Evolutionary conservation across 2,888 invertebrate genomes (phyloP).

Genomic region (Pterostichus madidus): DNA sequence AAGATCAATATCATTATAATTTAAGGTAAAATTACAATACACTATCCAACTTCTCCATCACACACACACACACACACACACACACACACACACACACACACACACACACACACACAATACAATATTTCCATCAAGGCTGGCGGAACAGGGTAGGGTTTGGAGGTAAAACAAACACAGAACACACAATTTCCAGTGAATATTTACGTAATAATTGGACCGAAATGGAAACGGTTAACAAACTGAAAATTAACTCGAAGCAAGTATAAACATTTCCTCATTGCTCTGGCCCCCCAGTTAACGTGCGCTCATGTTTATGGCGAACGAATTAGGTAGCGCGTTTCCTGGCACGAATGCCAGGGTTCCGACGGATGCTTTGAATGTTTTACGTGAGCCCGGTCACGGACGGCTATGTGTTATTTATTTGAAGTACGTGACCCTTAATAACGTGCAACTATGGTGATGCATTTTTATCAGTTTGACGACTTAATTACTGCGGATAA

Average conservation of each 20-base stretch:
- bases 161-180: conserved; percentile 9
- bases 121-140: conserved; percentile 3
- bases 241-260: conserved; percentile 38
- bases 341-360: conserved; percentile 31
- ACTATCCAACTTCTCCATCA: neutral
- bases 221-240: conserved; percentile 48
- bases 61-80: neutral
- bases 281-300: conserved; percentile 40
- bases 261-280: conserved; percentile 26
- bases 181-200: neutral
- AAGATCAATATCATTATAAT: conserved; percentile 5
- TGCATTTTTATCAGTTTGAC: conserved; percentile 5
- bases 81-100: neutral
- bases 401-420: conserved; percentile 51
- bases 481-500: conserved; percentile 19
- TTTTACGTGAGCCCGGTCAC: conserved; percentile 23
- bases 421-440: conserved; percentile 42
- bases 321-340: conserved; percentile 37
- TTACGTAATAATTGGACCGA: conserved; percentile 11
- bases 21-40: conserved; percentile 14
- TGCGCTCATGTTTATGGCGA: conserved; percentile 25
- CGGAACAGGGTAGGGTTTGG: conserved; percentile 6
- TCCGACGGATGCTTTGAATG: conserved; percentile 43
- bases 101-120: neutral
- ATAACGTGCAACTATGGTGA: conserved; percentile 48